Percentiles rank a stretch among this genome's conserved stretches.
Evolutionary conservation across 2,113 vertebrate genomes (phyloP).

Genomic region (Campylomormyrus numenius): DNA sequence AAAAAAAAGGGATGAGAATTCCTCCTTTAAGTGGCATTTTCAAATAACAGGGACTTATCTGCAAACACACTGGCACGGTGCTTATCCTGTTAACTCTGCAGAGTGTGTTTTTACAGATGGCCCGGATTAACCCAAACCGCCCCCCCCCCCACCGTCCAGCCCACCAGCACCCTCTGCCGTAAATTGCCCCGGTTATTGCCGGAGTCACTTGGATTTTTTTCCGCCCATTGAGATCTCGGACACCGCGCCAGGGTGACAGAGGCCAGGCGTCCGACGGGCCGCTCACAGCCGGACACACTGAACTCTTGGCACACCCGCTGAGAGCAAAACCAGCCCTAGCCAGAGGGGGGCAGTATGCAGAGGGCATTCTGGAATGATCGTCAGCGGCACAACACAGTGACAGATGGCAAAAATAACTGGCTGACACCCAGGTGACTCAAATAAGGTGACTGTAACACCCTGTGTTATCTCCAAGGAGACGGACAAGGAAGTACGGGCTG

Average conservation of each 20-base stretch:
- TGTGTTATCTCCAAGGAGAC: neutral
- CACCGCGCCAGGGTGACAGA: neutral
- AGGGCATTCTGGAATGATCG: neutral
- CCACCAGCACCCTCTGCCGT: neutral
- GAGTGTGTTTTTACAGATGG: neutral
- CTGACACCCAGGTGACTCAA: neutral
- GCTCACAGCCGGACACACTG: neutral
- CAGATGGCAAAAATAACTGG: slow-evolving; percentile 3
- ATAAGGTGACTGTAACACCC: neutral
- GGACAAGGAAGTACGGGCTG: neutral
- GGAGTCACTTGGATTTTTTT: neutral
- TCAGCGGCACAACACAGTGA: neutral
- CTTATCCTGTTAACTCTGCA: neutral
- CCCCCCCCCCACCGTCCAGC: too few relatives aligned
- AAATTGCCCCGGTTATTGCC: neutral
- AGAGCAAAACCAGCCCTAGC: neutral
- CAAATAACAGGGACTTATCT: neutral
- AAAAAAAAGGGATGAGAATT: neutral
- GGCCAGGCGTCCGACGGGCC: neutral
- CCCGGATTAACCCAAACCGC: neutral
- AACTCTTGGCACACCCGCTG: neutral
- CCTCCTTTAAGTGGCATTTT: neutral
- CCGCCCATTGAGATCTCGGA: neutral
- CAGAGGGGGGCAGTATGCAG: neutral
- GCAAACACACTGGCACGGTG: neutral